Evolutionary conservation across 2,113 vertebrate species (phyloP).

Genomic region (Prietella phreatophila): DNA sequence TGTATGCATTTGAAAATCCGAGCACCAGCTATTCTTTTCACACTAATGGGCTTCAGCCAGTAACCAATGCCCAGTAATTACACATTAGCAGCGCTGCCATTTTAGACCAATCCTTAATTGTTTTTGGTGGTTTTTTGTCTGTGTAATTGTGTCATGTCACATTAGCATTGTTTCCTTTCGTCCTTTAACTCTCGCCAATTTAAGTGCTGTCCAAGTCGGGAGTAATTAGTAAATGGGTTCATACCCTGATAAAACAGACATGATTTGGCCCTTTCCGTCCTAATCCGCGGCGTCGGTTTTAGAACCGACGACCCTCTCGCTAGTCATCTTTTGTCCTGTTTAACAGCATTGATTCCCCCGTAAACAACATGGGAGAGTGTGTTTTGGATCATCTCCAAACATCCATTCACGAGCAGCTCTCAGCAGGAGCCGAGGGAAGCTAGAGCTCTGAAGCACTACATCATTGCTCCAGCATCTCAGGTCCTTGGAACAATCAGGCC

Average conservation of each 20-base stretch:
- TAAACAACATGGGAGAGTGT: conserved; percentile 48
- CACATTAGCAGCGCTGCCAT: conserved; percentile 35
- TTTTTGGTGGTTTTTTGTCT: conserved; percentile 17
- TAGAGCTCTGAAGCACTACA: background rate
- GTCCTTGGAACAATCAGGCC: conserved; percentile 34
- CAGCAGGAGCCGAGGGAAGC: conserved; percentile 24
- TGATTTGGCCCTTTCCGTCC: background rate
- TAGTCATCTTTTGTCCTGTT: conserved; percentile 20
- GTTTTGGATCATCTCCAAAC: conserved; percentile 53
- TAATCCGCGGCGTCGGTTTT: background rate
- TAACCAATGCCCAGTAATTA: conserved; percentile 42
- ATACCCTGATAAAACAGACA: conserved; percentile 24
- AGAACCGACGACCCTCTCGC: background rate
- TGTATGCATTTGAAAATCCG: background rate
- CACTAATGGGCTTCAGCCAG: conserved; percentile 4
- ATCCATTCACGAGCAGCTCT: conserved; percentile 37
- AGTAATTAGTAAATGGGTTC: conserved; percentile 22
- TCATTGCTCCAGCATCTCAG: conserved; percentile 13
- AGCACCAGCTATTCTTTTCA: conserved; percentile 10
- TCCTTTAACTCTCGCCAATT: conserved; percentile 29
- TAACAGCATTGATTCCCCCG: conserved; percentile 39
- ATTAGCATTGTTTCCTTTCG: conserved; percentile 35
- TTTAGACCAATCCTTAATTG: conserved; percentile 45
- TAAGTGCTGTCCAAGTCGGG: conserved; percentile 6
- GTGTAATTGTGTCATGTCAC: conserved; percentile 34